Evolutionary conservation across 1,140 invertebrate genomes (phyloP).

Genomic region (Trichoplusia ni): DNA sequence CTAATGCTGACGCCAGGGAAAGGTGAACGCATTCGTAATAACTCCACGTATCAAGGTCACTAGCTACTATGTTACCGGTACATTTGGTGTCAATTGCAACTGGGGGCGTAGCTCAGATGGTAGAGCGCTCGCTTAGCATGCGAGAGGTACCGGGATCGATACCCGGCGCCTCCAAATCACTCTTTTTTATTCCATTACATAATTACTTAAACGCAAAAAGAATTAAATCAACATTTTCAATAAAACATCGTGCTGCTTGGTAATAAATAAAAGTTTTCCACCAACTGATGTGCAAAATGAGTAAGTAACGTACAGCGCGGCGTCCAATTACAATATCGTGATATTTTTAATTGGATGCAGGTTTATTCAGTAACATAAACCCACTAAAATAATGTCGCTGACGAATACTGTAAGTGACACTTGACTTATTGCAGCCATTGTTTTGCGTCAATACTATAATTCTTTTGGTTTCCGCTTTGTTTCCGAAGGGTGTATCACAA

Average conservation of each 20-base stretch:
- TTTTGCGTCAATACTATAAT: not conserved
- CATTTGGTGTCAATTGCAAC: not conserved
- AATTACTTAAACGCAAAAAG: not conserved
- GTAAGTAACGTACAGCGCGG: not conserved
- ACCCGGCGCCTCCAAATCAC: constrained; percentile 80
- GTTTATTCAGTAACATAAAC: not conserved
- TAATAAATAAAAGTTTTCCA: constrained; percentile 3
- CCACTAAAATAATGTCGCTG: constrained; percentile 1
- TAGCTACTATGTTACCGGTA: not conserved
- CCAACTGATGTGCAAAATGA: constrained; percentile 9
- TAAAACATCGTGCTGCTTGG: not conserved
- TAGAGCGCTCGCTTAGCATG: constrained; percentile 93
- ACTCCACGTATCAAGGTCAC: not conserved
- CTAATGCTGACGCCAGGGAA: not conserved
- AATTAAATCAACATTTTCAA: constrained; percentile 8
- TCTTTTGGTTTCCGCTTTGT: not conserved
- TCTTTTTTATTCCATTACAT: not conserved
- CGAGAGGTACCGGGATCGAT: constrained; percentile 92
- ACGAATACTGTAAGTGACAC: constrained; percentile 13
- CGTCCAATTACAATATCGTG: constrained; percentile 15
- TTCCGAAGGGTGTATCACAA: not conserved
- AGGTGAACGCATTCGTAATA: not conserved
- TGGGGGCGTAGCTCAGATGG: constrained; percentile 91
- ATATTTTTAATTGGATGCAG: constrained; percentile 22
- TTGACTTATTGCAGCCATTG: constrained; percentile 1